These are phyloP conservation scores for Dione vanillae DNA, from an alignment of 2,888 invertebrate species.

Conservation along the genomic window DNA sequence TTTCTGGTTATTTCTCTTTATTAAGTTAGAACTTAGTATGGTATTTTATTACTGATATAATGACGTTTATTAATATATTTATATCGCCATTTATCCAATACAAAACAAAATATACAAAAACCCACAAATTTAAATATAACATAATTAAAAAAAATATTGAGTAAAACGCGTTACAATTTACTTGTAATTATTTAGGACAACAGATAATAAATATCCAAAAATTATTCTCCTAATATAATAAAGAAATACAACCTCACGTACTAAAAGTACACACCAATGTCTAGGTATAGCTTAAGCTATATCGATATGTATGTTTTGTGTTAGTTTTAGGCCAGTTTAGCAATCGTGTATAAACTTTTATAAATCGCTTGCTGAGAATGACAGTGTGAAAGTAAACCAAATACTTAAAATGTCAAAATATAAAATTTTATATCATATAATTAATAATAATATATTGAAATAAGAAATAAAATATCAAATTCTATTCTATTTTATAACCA, in stretches of 20 bases:
- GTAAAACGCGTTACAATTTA: too few relatives aligned
- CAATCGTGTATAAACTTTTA: slow-evolving; percentile 16
- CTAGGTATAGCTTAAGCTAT: slow-evolving; percentile 19
- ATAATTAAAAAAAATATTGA: too few relatives aligned
- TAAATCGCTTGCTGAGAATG: not conserved
- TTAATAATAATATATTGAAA: not conserved
- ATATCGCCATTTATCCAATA: too few relatives aligned
- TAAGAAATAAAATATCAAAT: not conserved
- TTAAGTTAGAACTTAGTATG: not conserved
- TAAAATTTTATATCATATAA: too few relatives aligned
- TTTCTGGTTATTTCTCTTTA: slow-evolving; percentile 11
- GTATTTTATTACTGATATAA: too few relatives aligned
- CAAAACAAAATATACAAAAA: too few relatives aligned
- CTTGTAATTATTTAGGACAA: too few relatives aligned
- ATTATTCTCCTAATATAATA: not conserved
- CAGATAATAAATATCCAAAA: too few relatives aligned
- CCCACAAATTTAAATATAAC: too few relatives aligned
- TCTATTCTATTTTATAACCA: not conserved
- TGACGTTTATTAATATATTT: too few relatives aligned
- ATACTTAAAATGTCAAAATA: not conserved
- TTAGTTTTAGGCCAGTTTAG: slow-evolving; percentile 18
- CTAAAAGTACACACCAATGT: slow-evolving; percentile 16
- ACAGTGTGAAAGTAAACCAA: not conserved
- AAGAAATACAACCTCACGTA: slow-evolving; percentile 4
- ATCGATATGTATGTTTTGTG: slow-evolving; percentile 27